Base-by-base conservation (phyloP, 2,797 vertebrate species). In the Gallinago nigripennis region DNA sequence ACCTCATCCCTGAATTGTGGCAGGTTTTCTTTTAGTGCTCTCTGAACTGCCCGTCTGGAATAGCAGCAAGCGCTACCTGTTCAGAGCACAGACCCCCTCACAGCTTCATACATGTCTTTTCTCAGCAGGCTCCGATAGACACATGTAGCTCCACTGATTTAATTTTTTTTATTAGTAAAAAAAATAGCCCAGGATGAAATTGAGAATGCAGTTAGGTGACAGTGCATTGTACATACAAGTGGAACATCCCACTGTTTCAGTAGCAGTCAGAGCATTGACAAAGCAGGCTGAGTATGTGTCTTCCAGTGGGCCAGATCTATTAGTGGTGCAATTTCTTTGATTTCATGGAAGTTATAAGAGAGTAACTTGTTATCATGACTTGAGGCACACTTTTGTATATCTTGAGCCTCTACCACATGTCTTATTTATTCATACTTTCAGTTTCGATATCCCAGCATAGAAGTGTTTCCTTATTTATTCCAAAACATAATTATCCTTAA, bases 341-440 rank as follows among this genome's bases (percentile, higher is more conserved):
- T 78, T 75, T 69, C 56, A 54, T 25, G 54, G 41, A n/a, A 72
- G 45, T 31, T 69, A 1, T 60, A 58, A 20, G 35, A 61, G 19
- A 51, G 37, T 19, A 68, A 56, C 0, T 1, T 17, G 21, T 28
- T 71, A 28, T 31, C 11, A 2, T 27, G 43, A 41, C 60, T 82
- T 8, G 0, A 50, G 31, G 41, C 54, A 17, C n/a, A 1, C 23
- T 54, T 35, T 1, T 0, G 4, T 45, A 1, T 27, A 7, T 4
- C 33, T 14, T 5, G 0, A 30, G 25, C 28, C 58, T 54, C 27
- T 66, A 3, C 12, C 56, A 56, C 9, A 2, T 1, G 11, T 33
- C 23, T 63, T 14, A 14, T 8, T 66, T 35, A 39, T 30, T 28
- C 28, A 84, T 6, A 1, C 7, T 45, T 82, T 70, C n/a, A 15